These are phyloP conservation scores for Sinella curviseta DNA, from an alignment of 1,140 invertebrate species.

Conservation along the genomic window DNA sequence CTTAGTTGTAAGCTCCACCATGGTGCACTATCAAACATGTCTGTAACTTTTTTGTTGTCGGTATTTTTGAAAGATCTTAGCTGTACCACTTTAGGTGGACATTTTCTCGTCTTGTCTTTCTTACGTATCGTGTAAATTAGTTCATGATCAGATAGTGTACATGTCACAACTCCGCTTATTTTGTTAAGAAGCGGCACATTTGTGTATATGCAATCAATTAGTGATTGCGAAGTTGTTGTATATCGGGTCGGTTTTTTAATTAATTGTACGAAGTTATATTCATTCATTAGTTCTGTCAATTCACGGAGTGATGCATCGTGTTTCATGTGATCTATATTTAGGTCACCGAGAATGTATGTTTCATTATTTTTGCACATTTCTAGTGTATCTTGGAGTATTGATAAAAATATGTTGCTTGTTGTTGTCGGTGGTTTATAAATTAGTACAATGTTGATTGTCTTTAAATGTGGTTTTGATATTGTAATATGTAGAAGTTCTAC, in stretches of 20 bases:
- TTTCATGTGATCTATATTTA: not conserved
- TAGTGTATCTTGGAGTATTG: not conserved
- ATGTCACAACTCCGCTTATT: not conserved
- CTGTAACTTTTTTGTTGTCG: not conserved
- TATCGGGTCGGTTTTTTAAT: not conserved
- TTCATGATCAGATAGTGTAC: not conserved
- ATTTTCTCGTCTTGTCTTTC: not conserved
- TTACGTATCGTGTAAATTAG: slow-evolving; percentile 1
- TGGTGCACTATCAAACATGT: not conserved
- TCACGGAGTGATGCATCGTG: not conserved
- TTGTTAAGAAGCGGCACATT: not conserved
- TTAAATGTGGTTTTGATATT: not conserved
- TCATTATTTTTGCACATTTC: not conserved
- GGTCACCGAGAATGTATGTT: not conserved
- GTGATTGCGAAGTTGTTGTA: not conserved
- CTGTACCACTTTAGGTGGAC: not conserved
- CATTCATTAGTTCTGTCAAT: not conserved
- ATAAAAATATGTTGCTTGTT: not conserved
- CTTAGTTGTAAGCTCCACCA: not conserved
- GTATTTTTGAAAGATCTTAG: slow-evolving; percentile 7
- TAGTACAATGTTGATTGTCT: not conserved
- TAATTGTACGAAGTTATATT: not conserved
- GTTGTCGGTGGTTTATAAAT: not conserved
- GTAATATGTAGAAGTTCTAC: not conserved
- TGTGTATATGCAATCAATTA: not conserved